Percentiles rank a stretch among this genome's conserved stretches.
phyloP scores from a whole-genome alignment of 2,797 vertebrate genomes.

The Centroberyx gerrardi region DNA sequence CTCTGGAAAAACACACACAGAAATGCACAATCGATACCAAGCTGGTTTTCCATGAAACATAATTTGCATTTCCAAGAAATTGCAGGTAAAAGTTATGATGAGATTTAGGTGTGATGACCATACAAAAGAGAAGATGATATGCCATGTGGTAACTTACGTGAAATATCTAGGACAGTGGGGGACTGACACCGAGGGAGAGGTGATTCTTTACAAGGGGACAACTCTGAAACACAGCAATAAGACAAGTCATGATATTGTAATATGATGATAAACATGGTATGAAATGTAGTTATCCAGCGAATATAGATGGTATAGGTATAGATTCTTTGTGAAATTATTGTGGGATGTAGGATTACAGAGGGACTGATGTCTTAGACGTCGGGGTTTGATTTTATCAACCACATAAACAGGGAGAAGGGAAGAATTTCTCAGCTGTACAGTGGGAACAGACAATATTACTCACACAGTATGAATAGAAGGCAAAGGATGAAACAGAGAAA shows the following conservation, averaged over 20 bases:
- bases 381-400: too few relatives aligned
- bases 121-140: too few relatives aligned
- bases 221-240: slow-evolving; percentile 61
- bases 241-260: slow-evolving; percentile 4
- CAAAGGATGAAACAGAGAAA: too few relatives aligned
- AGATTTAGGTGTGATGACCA: not conserved
- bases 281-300: too few relatives aligned
- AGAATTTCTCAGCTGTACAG: too few relatives aligned
- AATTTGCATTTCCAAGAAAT: not conserved
- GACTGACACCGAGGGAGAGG: slow-evolving; percentile 37
- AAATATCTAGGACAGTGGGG: slow-evolving; percentile 54
- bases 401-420: too few relatives aligned
- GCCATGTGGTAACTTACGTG: slow-evolving; percentile 73
- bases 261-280: not conserved
- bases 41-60: not conserved
- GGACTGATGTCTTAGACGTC: too few relatives aligned
- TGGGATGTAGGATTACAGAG: too few relatives aligned
- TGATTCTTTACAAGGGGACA: slow-evolving; percentile 45
- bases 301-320: not conserved
- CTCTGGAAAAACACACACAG: slow-evolving; percentile 75
- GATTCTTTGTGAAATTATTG: too few relatives aligned
- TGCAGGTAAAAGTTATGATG: not conserved
- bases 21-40: not conserved
- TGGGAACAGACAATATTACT: too few relatives aligned
- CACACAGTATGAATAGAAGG: too few relatives aligned